Conservation (phyloP, 1,140 invertebrate genomes). For the Lithobius niger region DNA sequence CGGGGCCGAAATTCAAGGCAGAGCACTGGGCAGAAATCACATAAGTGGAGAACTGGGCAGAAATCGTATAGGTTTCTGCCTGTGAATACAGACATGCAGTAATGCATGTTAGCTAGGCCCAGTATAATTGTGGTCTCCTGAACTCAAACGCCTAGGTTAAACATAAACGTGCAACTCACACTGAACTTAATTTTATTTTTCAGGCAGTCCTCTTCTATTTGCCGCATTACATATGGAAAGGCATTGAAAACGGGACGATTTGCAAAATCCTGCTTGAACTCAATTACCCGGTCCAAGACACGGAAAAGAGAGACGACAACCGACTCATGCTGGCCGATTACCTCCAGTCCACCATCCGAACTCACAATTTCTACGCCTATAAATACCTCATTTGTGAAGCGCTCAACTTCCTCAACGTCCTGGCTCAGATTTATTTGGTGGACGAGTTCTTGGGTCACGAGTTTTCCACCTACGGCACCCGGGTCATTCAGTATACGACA, state of each 20-base stretch:
- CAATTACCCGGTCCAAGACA: background rate
- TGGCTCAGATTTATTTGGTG: constrained; percentile 39
- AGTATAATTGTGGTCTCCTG: too few species aligned
- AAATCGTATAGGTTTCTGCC: too few species aligned
- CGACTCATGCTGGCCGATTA: constrained; percentile 19
- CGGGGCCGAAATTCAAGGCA: too few species aligned
- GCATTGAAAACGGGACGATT: background rate
- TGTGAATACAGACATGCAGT: too few species aligned
- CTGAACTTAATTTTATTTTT: too few species aligned
- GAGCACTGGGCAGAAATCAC: too few species aligned
- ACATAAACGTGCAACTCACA: too few species aligned
- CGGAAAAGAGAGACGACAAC: constrained; percentile 10
- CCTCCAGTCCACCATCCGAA: constrained; percentile 16
- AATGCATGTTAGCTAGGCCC: too few species aligned
- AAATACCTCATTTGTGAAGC: constrained; percentile 26
- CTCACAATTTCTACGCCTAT: constrained; percentile 19
- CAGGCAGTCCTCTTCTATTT: constrained; percentile 41
- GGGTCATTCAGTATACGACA: constrained; percentile 21
- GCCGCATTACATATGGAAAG: constrained; percentile 36
- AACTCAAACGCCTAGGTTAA: too few species aligned
- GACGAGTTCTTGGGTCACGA: constrained; percentile 35
- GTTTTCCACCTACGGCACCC: constrained; percentile 33
- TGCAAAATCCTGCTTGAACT: background rate
- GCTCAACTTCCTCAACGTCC: constrained; percentile 30
- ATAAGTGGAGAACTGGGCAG: too few species aligned